Percentiles rank a stretch among this genome's conserved stretches.
Conservation (phyloP, 2,888 invertebrate species). For the Erannis defoliaria region DNA sequence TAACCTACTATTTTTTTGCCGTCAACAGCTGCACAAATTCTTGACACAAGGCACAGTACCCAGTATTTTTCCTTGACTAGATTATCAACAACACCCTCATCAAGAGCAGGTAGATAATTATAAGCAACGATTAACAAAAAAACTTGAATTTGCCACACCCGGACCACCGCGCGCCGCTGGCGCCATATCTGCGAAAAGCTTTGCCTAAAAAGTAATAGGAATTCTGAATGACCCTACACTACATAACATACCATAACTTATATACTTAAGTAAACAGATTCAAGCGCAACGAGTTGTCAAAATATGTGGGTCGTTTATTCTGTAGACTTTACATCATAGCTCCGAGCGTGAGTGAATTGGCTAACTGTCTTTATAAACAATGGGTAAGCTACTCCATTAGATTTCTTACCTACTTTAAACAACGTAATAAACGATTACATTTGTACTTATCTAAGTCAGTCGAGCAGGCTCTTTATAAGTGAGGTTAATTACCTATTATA, state of each 20-base stretch:
- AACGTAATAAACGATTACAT: conserved; percentile 1
- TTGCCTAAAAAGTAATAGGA: neutral
- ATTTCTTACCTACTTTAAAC: neutral
- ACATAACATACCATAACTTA: neutral
- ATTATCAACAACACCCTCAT: too few relatives aligned
- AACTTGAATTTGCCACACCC: too few relatives aligned
- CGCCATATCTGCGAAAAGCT: too few relatives aligned
- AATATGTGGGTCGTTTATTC: conserved; percentile 2
- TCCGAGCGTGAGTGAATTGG: neutral
- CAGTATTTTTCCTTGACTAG: too few relatives aligned
- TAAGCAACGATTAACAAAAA: too few relatives aligned
- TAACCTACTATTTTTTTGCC: too few relatives aligned
- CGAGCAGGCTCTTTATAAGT: neutral
- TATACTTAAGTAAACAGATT: neutral
- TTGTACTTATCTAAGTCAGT: neutral
- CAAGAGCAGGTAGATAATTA: too few relatives aligned
- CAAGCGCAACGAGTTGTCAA: conserved; percentile 2
- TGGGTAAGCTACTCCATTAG: neutral
- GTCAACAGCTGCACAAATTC: too few relatives aligned
- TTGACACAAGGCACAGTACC: too few relatives aligned
- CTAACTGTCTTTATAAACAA: conserved; percentile 2
- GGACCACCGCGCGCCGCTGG: too few relatives aligned
- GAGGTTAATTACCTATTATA: conserved; percentile 1
- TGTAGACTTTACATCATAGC: neutral
- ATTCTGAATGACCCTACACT: neutral